phyloP scores from a whole-genome alignment of 1,140 invertebrate genomes.

The Bombus difficillimus region DNA sequence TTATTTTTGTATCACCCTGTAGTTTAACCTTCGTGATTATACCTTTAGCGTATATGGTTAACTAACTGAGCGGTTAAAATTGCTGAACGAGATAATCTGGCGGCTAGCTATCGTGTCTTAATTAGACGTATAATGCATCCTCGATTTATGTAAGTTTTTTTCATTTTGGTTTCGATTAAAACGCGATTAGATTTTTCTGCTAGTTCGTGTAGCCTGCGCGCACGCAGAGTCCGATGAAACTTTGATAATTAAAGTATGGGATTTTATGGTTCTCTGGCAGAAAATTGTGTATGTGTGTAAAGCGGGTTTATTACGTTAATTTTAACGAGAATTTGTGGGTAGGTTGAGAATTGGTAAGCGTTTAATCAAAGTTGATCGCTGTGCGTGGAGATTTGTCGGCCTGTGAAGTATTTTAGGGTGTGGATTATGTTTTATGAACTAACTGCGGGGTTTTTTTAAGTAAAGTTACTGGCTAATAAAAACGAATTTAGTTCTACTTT shows the following conservation, averaged over 20 bases:
- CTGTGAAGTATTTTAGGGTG: not conserved
- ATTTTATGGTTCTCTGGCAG: not conserved
- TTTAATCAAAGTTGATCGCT: not conserved
- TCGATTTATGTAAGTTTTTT: constrained; percentile 41
- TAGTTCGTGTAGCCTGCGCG: not conserved
- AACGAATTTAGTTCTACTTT: not conserved
- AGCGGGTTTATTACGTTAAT: not conserved
- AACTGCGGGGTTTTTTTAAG: not conserved
- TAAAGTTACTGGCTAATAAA: not conserved
- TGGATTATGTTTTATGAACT: not conserved
- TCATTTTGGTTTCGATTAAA: not conserved
- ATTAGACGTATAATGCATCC: constrained; percentile 37
- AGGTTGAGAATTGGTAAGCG: not conserved
- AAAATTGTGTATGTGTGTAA: not conserved
- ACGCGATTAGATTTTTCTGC: not conserved
- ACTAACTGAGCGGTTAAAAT: constrained; percentile 70
- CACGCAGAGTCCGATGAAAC: not conserved
- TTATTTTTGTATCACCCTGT: not conserved
- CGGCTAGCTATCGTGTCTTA: constrained; percentile 32
- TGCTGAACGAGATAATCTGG: constrained; percentile 28
- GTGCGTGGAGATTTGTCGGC: not conserved
- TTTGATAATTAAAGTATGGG: constrained; percentile 26
- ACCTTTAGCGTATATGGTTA: constrained; percentile 64
- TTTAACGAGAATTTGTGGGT: not conserved
- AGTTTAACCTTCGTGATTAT: constrained; percentile 68